These are phyloP conservation scores for Pseudoatta argentina DNA, from an alignment of 1,140 invertebrate genomes.

Conservation along the genomic window DNA sequence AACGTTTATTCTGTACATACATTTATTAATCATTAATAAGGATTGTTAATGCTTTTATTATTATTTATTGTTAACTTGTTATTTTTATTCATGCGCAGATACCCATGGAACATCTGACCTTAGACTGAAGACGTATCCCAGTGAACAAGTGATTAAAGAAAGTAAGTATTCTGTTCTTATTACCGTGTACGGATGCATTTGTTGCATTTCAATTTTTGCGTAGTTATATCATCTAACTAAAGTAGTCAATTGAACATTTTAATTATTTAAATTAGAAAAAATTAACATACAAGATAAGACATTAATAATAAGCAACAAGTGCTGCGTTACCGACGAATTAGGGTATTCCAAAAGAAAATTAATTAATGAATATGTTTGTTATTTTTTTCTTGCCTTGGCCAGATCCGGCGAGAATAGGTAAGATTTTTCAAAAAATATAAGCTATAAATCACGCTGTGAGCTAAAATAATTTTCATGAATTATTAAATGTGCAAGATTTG, in stretches of 20 bases:
- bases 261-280: background rate
- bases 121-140: constrained; percentile 91
- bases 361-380: constrained; percentile 79
- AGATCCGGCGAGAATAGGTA: constrained; percentile 84
- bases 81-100: constrained; percentile 31
- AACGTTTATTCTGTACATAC: constrained; percentile 13
- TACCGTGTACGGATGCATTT: constrained; percentile 22
- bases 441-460: constrained; percentile 69
- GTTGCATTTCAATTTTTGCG: constrained; percentile 31
- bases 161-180: constrained; percentile 88
- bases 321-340: constrained; percentile 6
- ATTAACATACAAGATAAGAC: background rate
- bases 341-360: constrained; percentile 22
- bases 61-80: background rate
- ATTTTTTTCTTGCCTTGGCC: constrained; percentile 80
- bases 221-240: background rate
- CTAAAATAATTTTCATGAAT: constrained; percentile 66
- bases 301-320: constrained; percentile 44
- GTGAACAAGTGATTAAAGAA: constrained; percentile 92
- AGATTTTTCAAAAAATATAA: constrained; percentile 72
- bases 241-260: background rate
- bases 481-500: constrained; percentile 39
- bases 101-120: constrained; percentile 78
- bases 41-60: background rate
- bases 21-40: background rate